A percentile compares a stretch with the other conserved stretches of the same genome.
phyloP scores from a whole-genome alignment of 2,797 vertebrate genomes.

The Astyanax mexicanus region DNA sequence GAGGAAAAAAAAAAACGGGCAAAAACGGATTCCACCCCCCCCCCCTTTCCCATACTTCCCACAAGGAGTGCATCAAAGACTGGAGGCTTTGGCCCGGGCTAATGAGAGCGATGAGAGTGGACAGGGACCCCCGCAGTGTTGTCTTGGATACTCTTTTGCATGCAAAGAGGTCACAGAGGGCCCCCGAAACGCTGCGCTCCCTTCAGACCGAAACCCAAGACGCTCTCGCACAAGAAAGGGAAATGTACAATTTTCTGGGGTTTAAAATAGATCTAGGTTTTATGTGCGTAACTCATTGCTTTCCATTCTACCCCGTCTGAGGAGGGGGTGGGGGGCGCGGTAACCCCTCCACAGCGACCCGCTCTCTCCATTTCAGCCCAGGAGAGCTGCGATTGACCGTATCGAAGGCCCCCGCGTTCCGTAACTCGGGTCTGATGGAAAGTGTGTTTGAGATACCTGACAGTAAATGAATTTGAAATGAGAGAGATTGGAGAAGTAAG shows the following conservation, averaged over 20 bases:
- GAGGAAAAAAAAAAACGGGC: conserved; percentile 21
- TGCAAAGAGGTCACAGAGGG: background rate
- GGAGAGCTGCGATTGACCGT: background rate
- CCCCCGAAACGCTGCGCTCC: background rate
- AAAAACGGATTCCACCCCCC: conserved; percentile 18
- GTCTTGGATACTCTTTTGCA: conserved; percentile 19
- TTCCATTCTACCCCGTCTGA: conserved; percentile 9
- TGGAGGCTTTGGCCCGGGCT: conserved; percentile 57
- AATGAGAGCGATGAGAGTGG: conserved; percentile 67
- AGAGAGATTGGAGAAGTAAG: conserved; percentile 7
- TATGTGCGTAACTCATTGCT: conserved; percentile 19
- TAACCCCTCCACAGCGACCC: background rate
- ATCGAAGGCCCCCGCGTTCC: background rate
- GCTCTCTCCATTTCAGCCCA: background rate
- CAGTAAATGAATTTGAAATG: conserved; percentile 24
- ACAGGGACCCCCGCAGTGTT: conserved; percentile 45
- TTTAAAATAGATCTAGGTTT: conserved; percentile 35
- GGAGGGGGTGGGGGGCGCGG: background rate
- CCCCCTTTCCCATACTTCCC: conserved; percentile 47
- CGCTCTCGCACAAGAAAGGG: conserved; percentile 17
- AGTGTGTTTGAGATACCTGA: conserved; percentile 21
- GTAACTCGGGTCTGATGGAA: conserved; percentile 5
- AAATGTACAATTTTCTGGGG: conserved; percentile 42
- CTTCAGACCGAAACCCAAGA: conserved; percentile 18
- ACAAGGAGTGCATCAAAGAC: conserved; percentile 57